Percentiles rank a stretch among this genome's conserved stretches.
These are phyloP conservation scores for Agrochola lychnidis DNA, from an alignment of 2,888 invertebrate genomes.

Conservation along the genomic window DNA sequence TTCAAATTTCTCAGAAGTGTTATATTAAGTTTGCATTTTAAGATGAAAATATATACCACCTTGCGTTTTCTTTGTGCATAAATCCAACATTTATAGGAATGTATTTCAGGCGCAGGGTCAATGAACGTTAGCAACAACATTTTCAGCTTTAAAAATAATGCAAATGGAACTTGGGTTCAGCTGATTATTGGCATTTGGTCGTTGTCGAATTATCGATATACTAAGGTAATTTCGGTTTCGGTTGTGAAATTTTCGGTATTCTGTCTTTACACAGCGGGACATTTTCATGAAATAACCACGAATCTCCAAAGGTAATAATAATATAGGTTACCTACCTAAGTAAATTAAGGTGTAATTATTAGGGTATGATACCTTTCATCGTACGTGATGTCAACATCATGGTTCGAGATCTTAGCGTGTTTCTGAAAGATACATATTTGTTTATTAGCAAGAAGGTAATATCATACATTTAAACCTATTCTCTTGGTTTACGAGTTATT, in stretches of 20 bases:
- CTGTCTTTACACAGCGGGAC: neutral
- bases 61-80: slow-evolving; percentile 31
- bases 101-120: neutral
- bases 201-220: slow-evolving; percentile 6
- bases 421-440: slow-evolving; percentile 68
- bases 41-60: slow-evolving; percentile 5
- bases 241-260: neutral
- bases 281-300: too few species aligned
- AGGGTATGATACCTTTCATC: slow-evolving; percentile 65
- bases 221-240: neutral
- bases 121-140: slow-evolving; percentile 3
- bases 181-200: neutral
- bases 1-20: slow-evolving; percentile 28
- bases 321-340: too few species aligned
- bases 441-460: slow-evolving; percentile 1
- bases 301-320: too few species aligned
- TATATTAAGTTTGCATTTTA: slow-evolving; percentile 27
- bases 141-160: slow-evolving; percentile 5
- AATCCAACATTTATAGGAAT: slow-evolving; percentile 20
- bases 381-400: slow-evolving; percentile 70
- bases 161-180: slow-evolving; percentile 4
- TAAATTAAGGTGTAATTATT: neutral
- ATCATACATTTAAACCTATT: neutral
- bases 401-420: slow-evolving; percentile 70
- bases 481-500: neutral